A percentile compares a stretch with the other conserved stretches of the same genome.
These are phyloP conservation scores for Laothoe populi DNA, from an alignment of 2,888 invertebrate species.

Conservation along the genomic window DNA sequence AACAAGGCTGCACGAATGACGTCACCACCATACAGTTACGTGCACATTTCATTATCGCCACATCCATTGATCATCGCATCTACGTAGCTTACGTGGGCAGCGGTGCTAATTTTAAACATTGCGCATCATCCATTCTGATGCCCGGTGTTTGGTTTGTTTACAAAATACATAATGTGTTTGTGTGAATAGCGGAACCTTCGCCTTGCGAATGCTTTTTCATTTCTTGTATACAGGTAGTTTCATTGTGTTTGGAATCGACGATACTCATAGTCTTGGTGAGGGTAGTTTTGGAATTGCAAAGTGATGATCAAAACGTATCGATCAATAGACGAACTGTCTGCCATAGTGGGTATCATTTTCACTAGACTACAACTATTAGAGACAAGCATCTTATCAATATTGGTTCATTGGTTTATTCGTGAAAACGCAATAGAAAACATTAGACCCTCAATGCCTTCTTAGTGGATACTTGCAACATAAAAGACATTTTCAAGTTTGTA, in stretches of 20 bases:
- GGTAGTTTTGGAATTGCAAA: no score
- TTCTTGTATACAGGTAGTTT: background rate
- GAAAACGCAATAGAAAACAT: no score
- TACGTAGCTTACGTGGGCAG: conserved; percentile 26
- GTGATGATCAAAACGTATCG: no score
- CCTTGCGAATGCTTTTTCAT: background rate
- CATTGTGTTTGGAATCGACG: background rate
- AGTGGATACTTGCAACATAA: no score
- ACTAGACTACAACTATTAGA: no score
- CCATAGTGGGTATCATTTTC: no score
- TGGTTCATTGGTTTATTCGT: no score
- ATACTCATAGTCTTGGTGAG: background rate
- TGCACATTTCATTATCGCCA: conserved; percentile 18
- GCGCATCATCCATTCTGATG: conserved; percentile 36
- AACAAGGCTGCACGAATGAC: background rate
- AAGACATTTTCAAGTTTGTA: no score
- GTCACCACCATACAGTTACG: conserved; percentile 2
- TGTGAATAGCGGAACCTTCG: background rate
- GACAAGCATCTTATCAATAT: no score
- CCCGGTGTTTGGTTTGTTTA: conserved; percentile 45
- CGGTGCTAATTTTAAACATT: conserved; percentile 47
- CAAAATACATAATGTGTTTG: conserved; percentile 38
- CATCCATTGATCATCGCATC: conserved; percentile 30
- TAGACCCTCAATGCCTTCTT: no score
- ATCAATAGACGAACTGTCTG: no score